A percentile compares a stretch with the other conserved stretches of the same genome.
phyloP scores from a whole-genome alignment of 2,797 vertebrate species.

The Menidia menidia region DNA sequence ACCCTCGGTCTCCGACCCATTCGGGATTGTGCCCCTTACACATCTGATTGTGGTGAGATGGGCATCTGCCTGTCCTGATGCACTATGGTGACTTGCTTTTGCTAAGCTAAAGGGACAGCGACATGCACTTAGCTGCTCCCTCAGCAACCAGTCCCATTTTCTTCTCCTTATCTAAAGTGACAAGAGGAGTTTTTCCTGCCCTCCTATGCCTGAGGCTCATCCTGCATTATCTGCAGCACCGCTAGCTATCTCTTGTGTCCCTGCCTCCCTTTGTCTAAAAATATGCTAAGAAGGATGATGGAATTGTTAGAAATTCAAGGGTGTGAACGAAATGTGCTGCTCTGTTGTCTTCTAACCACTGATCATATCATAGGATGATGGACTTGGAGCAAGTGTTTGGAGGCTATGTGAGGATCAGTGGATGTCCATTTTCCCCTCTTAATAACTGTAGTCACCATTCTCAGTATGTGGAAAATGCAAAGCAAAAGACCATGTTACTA shows the following conservation, averaged over 20 bases:
- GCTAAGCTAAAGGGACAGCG: constrained; percentile 73
- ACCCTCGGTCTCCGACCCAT: constrained; percentile 39
- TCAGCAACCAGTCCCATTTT: constrained; percentile 75
- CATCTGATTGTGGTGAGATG: constrained; percentile 49
- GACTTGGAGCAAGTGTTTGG: constrained; percentile 20
- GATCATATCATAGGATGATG: constrained; percentile 42
- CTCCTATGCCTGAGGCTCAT: constrained; percentile 72
- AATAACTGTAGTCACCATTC: constrained; percentile 43
- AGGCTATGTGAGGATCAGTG: constrained; percentile 26
- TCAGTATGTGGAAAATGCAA: constrained; percentile 56
- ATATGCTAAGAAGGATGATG: constrained; percentile 67
- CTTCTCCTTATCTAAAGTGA: constrained; percentile 81
- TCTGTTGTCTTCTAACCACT: constrained; percentile 40
- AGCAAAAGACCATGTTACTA: constrained; percentile 67
- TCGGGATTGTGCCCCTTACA: constrained; percentile 45
- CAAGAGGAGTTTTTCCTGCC: constrained; percentile 72
- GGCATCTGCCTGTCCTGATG: constrained; percentile 66
- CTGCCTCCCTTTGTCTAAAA: constrained; percentile 60
- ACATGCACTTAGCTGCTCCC: constrained; percentile 80
- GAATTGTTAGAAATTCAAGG: constrained; percentile 52
- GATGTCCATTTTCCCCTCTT: constrained; percentile 32
- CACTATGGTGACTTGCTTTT: constrained; percentile 57
- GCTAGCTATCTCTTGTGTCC: constrained; percentile 61
- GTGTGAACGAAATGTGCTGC: constrained; percentile 37
- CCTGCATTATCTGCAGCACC: constrained; percentile 74